These are phyloP conservation scores for Drosophila bunnanda DNA, from an alignment of 2,888 invertebrate species.

Conservation along the genomic window DNA sequence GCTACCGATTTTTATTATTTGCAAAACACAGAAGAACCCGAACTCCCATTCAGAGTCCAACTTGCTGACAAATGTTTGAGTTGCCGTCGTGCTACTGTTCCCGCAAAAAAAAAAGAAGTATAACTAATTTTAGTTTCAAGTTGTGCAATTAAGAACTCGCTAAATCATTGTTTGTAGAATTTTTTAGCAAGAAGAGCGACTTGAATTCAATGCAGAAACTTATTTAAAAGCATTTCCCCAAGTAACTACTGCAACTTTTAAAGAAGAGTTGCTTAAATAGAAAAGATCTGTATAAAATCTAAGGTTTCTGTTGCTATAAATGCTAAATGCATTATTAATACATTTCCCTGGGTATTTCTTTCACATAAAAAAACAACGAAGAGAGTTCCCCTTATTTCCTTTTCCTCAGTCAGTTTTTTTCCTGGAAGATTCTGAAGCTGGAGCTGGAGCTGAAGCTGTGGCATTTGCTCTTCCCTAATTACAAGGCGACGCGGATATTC, in stretches of 20 bases:
- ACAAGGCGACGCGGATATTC: slow-evolving; percentile 58
- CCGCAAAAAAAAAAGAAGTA: not conserved
- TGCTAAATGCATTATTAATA: too few relatives aligned
- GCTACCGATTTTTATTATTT: slow-evolving; percentile 80
- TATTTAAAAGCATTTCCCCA: too few relatives aligned
- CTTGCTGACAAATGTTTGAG: slow-evolving; percentile 58
- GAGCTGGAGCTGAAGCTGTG: slow-evolving; percentile 27
- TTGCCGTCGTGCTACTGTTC: slow-evolving; percentile 39
- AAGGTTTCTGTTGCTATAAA: too few relatives aligned
- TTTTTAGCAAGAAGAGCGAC: not conserved
- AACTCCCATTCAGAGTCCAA: slow-evolving; percentile 44
- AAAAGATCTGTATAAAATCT: too few relatives aligned
- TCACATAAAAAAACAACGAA: not conserved
- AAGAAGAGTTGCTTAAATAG: too few relatives aligned
- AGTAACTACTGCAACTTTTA: too few relatives aligned
- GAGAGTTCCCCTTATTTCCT: not conserved
- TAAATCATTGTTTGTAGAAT: not conserved
- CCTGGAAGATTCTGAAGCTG: not conserved
- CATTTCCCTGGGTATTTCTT: not conserved
- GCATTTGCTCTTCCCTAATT: slow-evolving; percentile 68
- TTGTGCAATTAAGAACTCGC: not conserved
- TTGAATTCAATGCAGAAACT: too few relatives aligned
- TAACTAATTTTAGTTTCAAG: slow-evolving; percentile 11
- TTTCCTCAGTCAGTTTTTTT: not conserved
- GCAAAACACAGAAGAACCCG: slow-evolving; percentile 27